phyloP scores from a whole-genome alignment of 2,888 invertebrate species.

The Tineola bisselliella region DNA sequence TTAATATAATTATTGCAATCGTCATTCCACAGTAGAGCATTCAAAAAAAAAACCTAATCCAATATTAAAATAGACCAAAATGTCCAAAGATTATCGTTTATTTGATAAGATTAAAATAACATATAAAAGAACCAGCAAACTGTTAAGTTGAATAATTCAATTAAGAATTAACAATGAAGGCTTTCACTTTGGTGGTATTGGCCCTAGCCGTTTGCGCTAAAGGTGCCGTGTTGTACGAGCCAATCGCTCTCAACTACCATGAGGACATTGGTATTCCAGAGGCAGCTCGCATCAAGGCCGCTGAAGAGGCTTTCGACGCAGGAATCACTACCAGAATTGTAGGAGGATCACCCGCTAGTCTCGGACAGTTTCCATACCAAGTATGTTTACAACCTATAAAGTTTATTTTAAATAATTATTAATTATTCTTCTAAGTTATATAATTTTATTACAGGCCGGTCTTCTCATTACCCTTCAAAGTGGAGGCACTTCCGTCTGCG shows the following conservation, averaged over 20 bases:
- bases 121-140: too few relatives aligned
- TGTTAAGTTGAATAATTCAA: too few relatives aligned
- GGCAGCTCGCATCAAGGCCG: constrained; percentile 16
- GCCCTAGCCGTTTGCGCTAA: constrained; percentile 15
- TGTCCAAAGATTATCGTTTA: too few relatives aligned
- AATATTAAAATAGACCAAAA: too few relatives aligned
- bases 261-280: constrained; percentile 26
- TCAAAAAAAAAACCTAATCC: too few relatives aligned
- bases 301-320: constrained; percentile 17
- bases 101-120: too few relatives aligned
- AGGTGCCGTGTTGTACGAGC: constrained; percentile 1
- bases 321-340: constrained; percentile 27
- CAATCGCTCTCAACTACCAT: constrained; percentile 26
- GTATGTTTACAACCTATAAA: constrained; percentile 17
- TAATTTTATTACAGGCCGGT: not conserved
- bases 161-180: not conserved
- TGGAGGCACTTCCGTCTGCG: constrained; percentile 27
- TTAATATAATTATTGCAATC: too few relatives aligned
- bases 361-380: constrained; percentile 23
- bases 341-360: constrained; percentile 23
- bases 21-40: too few relatives aligned
- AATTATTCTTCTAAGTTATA: not conserved
- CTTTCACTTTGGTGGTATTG: not conserved
- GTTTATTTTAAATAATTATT: not conserved
- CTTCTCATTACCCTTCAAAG: not conserved